phyloP scores from a whole-genome alignment of 2,797 vertebrate species.

The Stomatorhinus walkeri region DNA sequence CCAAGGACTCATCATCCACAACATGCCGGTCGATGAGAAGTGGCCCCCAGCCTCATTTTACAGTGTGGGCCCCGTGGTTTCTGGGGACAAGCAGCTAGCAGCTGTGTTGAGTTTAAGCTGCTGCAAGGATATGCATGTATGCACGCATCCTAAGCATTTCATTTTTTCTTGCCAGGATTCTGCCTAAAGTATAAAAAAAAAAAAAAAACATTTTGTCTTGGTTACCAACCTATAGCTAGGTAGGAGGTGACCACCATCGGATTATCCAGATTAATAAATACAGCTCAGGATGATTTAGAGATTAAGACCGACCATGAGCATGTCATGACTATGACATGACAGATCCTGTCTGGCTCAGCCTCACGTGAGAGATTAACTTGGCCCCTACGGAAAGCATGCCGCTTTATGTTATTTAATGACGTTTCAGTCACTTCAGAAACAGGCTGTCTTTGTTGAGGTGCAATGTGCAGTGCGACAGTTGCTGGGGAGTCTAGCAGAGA shows the following conservation, averaged over 20 bases:
- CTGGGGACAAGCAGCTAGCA: background rate
- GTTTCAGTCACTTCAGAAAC: background rate
- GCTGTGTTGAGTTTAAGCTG: background rate
- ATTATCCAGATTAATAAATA: slow-evolving; percentile 5
- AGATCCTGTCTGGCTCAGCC: background rate
- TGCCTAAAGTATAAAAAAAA: background rate
- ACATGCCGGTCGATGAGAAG: background rate
- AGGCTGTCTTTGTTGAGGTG: background rate
- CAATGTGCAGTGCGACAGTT: background rate
- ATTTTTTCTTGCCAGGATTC: background rate
- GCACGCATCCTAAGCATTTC: background rate
- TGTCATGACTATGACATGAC: background rate
- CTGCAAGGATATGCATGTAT: background rate
- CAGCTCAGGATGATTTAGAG: background rate
- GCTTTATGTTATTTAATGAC: background rate
- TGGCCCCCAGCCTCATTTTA: background rate
- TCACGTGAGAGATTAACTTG: background rate
- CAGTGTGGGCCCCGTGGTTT: background rate
- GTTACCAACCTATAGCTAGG: background rate
- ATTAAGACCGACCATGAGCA: background rate
- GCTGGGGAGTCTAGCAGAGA: background rate
- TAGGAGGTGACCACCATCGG: background rate
- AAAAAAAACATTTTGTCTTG: background rate
- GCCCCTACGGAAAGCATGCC: background rate
- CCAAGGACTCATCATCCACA: background rate